phyloP scores from a whole-genome alignment of 2,797 vertebrate genomes.

The Acridotheres tristis region DNA sequence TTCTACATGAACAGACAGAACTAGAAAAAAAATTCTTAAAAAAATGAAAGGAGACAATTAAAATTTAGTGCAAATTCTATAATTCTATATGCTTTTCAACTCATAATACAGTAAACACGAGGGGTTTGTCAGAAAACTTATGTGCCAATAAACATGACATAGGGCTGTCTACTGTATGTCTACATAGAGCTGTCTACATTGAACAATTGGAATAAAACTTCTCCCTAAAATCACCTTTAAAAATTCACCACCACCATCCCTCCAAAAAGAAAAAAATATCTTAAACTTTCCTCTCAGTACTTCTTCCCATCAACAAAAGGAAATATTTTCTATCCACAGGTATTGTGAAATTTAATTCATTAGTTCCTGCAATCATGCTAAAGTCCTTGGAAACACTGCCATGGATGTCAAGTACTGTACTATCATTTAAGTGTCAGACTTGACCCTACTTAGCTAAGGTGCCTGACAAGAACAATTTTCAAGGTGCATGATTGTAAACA shows the following conservation, averaged over 20 bases:
- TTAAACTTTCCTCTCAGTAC: background rate
- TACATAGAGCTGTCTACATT: background rate
- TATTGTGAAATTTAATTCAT: slow-evolving; percentile 38
- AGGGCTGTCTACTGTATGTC: background rate
- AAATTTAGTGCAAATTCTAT: background rate
- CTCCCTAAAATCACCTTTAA: background rate
- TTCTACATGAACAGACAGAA: background rate
- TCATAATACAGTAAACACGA: background rate
- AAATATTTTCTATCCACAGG: background rate
- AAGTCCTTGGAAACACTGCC: slow-evolving; percentile 32
- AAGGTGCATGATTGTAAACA: slow-evolving; percentile 17
- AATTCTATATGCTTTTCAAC: background rate
- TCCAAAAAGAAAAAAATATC: background rate
- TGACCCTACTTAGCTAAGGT: slow-evolving; percentile 34
- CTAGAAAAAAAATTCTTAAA: background rate
- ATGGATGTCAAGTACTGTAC: slow-evolving; percentile 3
- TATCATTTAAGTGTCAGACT: slow-evolving; percentile 28
- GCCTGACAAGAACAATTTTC: slow-evolving; percentile 35
- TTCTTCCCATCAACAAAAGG: background rate
- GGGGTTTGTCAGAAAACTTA: background rate
- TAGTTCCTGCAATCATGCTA: background rate
- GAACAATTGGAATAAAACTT: background rate
- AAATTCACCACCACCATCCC: background rate
- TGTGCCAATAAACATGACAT: background rate
- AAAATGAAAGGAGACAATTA: background rate